Evolutionary conservation across 2,113 vertebrate species (phyloP).

Genomic region (Gymnobelideus leadbeateri): DNA sequence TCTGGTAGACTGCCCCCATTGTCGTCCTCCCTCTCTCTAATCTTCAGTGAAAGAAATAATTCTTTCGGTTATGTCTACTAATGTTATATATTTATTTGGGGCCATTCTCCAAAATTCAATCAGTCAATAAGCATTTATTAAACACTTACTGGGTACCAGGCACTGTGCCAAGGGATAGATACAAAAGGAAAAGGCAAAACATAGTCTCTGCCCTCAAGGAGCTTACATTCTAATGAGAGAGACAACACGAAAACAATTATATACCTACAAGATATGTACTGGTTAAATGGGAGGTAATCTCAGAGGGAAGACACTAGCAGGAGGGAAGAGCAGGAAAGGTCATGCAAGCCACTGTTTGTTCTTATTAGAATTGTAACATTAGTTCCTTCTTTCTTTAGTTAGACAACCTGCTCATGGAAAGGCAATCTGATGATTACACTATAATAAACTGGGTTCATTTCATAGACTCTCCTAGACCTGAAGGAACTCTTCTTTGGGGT

Average conservation of each 20-base stretch:
- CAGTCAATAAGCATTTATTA: too few relatives aligned
- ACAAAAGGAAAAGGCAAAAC: too few relatives aligned
- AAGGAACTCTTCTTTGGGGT: not conserved
- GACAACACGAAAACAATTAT: not conserved
- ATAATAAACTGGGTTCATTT: not conserved
- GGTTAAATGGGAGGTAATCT: not conserved
- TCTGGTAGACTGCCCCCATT: not conserved
- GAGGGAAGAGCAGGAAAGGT: too few relatives aligned
- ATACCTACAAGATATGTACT: not conserved
- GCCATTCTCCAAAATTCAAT: not conserved
- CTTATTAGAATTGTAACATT: not conserved
- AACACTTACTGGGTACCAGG: too few relatives aligned
- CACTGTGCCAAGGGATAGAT: too few relatives aligned
- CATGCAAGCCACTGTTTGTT: not conserved
- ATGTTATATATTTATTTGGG: not conserved
- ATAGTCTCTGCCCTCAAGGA: not conserved
- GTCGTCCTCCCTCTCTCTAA: not conserved
- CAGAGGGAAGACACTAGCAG: not conserved
- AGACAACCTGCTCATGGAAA: not conserved
- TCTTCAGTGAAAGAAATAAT: not conserved
- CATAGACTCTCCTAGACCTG: constrained; percentile 30
- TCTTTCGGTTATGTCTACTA: not conserved
- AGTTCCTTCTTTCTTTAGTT: not conserved
- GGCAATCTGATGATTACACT: not conserved
- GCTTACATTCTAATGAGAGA: too few relatives aligned